Evolutionary conservation across 2,113 vertebrate genomes (phyloP).

Genomic region (Thunnus thynnus): DNA sequence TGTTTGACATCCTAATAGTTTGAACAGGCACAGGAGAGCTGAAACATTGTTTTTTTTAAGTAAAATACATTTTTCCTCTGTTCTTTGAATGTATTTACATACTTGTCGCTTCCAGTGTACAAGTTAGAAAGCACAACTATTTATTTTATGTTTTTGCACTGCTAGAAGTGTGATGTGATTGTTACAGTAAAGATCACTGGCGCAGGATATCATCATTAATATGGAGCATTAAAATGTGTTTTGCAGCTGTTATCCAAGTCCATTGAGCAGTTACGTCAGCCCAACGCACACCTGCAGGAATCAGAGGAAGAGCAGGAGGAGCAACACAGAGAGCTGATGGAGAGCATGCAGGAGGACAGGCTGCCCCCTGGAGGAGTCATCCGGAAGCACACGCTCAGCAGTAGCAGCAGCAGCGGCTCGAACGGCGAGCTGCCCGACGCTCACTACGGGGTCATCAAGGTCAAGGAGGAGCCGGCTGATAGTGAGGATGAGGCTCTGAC

Average conservation of each 20-base stretch:
- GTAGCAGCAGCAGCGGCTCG: slow-evolving; percentile 83
- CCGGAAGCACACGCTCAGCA: slow-evolving; percentile 89
- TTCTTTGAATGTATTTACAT: background rate
- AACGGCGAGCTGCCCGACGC: slow-evolving; percentile 83
- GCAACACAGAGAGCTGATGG: slow-evolving; percentile 83
- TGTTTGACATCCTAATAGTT: background rate
- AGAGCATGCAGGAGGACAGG: slow-evolving; percentile 91
- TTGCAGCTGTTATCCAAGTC: slow-evolving; percentile 96
- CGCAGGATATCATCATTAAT: slow-evolving; percentile 50
- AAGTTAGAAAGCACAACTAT: background rate
- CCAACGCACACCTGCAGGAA: slow-evolving; percentile 92
- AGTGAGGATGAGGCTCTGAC: slow-evolving; percentile 92
- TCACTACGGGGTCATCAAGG: slow-evolving; percentile 91
- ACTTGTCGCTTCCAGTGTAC: background rate
- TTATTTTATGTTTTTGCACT: background rate
- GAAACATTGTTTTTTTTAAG: background rate
- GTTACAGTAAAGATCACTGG: background rate
- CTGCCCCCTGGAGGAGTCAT: slow-evolving; percentile 87
- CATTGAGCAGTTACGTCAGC: slow-evolving; percentile 97
- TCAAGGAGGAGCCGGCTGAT: slow-evolving; percentile 95
- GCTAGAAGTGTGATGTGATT: slow-evolving; percentile 34
- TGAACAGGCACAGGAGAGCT: background rate
- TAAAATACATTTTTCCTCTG: background rate
- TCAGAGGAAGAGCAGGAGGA: slow-evolving; percentile 96
- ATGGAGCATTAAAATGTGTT: slow-evolving; percentile 50